Percentiles rank a stretch among this genome's conserved stretches.
Evolutionary conservation across 2,888 invertebrate species (phyloP).

Genomic region (Chromoteleia sp.): DNA sequence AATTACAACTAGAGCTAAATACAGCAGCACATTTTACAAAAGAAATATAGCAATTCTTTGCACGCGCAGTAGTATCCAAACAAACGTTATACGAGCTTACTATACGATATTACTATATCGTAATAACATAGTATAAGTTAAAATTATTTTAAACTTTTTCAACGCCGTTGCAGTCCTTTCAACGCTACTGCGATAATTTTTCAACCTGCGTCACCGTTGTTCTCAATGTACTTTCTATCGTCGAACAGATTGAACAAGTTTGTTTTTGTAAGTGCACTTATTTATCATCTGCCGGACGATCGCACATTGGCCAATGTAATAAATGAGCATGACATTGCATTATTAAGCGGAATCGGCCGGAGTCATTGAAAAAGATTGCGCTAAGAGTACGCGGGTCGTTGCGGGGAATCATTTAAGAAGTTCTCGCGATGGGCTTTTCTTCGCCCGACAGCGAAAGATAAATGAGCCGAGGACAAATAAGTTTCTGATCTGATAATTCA

Average conservation of each 20-base stretch:
- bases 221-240: not conserved
- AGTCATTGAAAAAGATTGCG: slow-evolving; percentile 44
- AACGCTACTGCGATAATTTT: not conserved
- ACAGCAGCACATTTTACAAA: no score
- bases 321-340: slow-evolving; percentile 63
- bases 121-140: no score
- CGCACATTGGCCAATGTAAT: slow-evolving; percentile 43
- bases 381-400: slow-evolving; percentile 12
- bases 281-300: slow-evolving; percentile 41
- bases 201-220: not conserved
- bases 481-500: slow-evolving; percentile 60
- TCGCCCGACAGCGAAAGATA: slow-evolving; percentile 49
- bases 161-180: no score
- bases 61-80: no score
- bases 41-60: no score
- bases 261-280: slow-evolving; percentile 39
- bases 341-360: slow-evolving; percentile 45
- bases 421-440: slow-evolving; percentile 36
- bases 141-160: not conserved
- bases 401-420: slow-evolving; percentile 48
- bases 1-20: no score
- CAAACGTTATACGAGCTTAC: no score
- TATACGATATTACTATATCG: no score
- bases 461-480: slow-evolving; percentile 49
- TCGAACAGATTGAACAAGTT: slow-evolving; percentile 25